Evolutionary conservation across 2,113 vertebrate genomes (phyloP).

Genomic region (Trinectes maculatus): DNA sequence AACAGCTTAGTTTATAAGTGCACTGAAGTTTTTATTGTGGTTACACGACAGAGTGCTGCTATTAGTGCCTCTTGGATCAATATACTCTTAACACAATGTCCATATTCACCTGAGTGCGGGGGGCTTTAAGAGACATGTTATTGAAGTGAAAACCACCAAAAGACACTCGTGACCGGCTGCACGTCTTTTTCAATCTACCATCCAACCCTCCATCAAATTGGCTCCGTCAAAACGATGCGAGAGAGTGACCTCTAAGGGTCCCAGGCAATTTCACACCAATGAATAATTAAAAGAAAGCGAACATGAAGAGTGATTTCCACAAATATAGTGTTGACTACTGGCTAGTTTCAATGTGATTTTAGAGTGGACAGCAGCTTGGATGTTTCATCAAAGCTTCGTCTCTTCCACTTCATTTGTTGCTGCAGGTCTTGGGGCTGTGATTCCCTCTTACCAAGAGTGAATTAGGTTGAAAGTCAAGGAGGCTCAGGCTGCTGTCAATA

Average conservation of each 20-base stretch:
- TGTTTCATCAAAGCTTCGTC: slow-evolving; percentile 59
- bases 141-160: slow-evolving; percentile 30
- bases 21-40: slow-evolving; percentile 60
- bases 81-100: slow-evolving; percentile 64
- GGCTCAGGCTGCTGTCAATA: slow-evolving; percentile 80
- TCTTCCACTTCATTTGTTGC: slow-evolving; percentile 57
- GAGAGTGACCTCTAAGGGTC: slow-evolving; percentile 18
- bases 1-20: slow-evolving; percentile 48
- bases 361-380: slow-evolving; percentile 10
- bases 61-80: slow-evolving; percentile 67
- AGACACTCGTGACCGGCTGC: slow-evolving; percentile 20
- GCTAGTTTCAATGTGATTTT: slow-evolving; percentile 15
- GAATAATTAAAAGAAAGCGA: slow-evolving; percentile 32
- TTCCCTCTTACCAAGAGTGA: slow-evolving; percentile 68
- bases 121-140: slow-evolving; percentile 37
- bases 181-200: slow-evolving; percentile 20
- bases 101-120: slow-evolving; percentile 58
- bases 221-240: background rate
- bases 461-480: slow-evolving; percentile 80
- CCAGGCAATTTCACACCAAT: slow-evolving; percentile 19
- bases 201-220: slow-evolving; percentile 26
- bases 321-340: slow-evolving; percentile 18
- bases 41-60: slow-evolving; percentile 53
- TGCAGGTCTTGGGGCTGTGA: slow-evolving; percentile 65
- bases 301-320: background rate